phyloP scores from a whole-genome alignment of 2,113 vertebrate genomes.

The Erythrocercus mccallii region DNA sequence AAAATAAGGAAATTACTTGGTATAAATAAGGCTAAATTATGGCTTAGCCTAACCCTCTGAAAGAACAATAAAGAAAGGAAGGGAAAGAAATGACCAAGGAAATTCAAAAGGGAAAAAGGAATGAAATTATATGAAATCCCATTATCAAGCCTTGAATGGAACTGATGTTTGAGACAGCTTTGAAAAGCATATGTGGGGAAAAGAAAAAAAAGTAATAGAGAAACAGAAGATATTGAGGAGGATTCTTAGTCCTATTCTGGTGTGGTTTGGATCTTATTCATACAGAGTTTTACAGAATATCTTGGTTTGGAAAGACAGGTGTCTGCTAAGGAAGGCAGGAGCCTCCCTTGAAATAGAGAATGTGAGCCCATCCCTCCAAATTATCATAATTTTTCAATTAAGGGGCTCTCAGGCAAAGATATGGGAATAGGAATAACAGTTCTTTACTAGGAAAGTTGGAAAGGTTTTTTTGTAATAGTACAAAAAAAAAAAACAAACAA shows the following conservation, averaged over 20 bases:
- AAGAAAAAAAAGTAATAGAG: not conserved
- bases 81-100: not conserved
- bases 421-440: not conserved
- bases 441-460: not conserved
- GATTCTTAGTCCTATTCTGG: not conserved
- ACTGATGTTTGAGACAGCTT: not conserved
- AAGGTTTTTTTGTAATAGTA: too few species aligned
- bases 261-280: not conserved
- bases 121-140: not conserved
- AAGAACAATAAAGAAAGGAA: not conserved
- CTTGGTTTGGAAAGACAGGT: not conserved
- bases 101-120: not conserved
- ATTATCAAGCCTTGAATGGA: not conserved
- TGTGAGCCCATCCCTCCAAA: not conserved
- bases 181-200: not conserved
- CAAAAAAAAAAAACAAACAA: too few species aligned
- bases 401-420: not conserved
- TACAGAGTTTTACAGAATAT: not conserved
- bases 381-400: not conserved
- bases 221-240: not conserved
- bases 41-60: not conserved
- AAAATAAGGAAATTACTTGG: not conserved
- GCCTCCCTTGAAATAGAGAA: not conserved
- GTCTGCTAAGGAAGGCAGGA: not conserved
- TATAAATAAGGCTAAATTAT: not conserved